These are phyloP conservation scores for Anagrus nilaparvatae DNA, from an alignment of 1,140 invertebrate genomes.

Conservation along the genomic window DNA sequence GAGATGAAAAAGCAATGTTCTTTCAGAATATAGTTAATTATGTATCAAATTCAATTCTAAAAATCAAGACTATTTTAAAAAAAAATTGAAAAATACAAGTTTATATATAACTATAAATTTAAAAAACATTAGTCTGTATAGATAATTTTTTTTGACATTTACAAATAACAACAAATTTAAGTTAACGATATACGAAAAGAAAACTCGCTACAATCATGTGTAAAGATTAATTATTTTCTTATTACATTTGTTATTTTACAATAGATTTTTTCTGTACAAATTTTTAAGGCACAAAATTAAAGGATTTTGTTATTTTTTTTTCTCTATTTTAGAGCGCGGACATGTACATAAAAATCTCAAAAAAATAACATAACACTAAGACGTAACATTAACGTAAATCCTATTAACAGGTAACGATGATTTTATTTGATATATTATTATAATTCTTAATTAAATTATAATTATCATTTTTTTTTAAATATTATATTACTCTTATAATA, in stretches of 20 bases:
- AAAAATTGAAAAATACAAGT: conserved; percentile 12
- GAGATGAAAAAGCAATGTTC: conserved; percentile 11
- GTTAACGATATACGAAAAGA: no score
- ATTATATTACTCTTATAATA: not conserved
- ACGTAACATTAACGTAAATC: conserved; percentile 32
- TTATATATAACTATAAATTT: conserved; percentile 8
- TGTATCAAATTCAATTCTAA: conserved; percentile 11
- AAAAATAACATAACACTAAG: conserved; percentile 35
- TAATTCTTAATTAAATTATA: no score
- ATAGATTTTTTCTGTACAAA: conserved; percentile 39
- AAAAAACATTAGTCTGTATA: conserved; percentile 12
- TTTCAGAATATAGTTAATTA: conserved; percentile 14
- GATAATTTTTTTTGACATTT: no score
- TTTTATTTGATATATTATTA: conserved; percentile 26
- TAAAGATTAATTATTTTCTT: conserved; percentile 23
- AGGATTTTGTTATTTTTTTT: conserved; percentile 28
- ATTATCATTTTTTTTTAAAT: not conserved
- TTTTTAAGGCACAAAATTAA: conserved; percentile 33
- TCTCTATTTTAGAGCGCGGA: conserved; percentile 20
- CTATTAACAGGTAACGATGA: conserved; percentile 33
- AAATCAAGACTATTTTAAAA: conserved; percentile 11
- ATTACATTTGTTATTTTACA: conserved; percentile 34
- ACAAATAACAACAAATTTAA: conserved; percentile 16
- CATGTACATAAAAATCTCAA: conserved; percentile 35
- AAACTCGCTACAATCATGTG: conserved; percentile 13